phyloP scores from a whole-genome alignment of 1,140 invertebrate genomes.

The Bradynema listronoti region DNA sequence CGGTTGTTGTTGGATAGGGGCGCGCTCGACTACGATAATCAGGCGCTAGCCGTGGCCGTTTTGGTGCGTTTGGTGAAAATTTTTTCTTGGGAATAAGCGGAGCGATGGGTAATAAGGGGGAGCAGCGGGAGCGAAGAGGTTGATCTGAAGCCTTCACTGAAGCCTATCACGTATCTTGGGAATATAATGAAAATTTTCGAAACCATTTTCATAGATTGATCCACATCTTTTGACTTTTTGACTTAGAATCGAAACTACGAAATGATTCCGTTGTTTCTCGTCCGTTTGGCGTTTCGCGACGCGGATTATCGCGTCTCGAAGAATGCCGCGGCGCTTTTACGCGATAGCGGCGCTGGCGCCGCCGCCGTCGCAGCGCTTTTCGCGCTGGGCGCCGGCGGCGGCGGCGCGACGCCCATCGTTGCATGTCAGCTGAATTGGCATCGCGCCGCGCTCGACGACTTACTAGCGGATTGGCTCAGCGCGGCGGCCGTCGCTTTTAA shows the following conservation, averaged over 20 bases:
- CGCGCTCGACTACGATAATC: constrained; percentile 78
- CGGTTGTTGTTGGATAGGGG: constrained; percentile 75
- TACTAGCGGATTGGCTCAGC: constrained; percentile 72
- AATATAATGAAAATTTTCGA: too few species aligned
- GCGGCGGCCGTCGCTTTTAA: constrained; percentile 77
- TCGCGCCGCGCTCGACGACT: constrained; percentile 66
- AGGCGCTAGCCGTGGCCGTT: constrained; percentile 64
- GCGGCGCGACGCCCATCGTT: constrained; percentile 74
- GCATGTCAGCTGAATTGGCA: constrained; percentile 93
- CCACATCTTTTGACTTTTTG: too few species aligned
- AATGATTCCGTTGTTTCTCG: constrained; percentile 42
- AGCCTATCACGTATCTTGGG: too few species aligned
- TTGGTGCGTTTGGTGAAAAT: not conserved
- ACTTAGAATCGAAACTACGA: constrained; percentile 60
- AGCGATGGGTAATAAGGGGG: too few species aligned
- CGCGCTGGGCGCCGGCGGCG: too few species aligned
- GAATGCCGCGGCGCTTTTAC: constrained; percentile 43
- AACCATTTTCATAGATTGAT: too few species aligned
- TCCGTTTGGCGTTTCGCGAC: constrained; percentile 19
- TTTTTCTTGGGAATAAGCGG: too few species aligned
- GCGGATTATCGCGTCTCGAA: constrained; percentile 16
- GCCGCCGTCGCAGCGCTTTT: constrained; percentile 65
- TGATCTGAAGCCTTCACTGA: too few species aligned
- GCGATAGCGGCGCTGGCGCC: constrained; percentile 8
- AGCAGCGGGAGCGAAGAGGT: too few species aligned